Percentiles rank a stretch among this genome's conserved stretches.
Conservation (phyloP, 2,797 vertebrate species). For the Hafferia zeledoni region DNA sequence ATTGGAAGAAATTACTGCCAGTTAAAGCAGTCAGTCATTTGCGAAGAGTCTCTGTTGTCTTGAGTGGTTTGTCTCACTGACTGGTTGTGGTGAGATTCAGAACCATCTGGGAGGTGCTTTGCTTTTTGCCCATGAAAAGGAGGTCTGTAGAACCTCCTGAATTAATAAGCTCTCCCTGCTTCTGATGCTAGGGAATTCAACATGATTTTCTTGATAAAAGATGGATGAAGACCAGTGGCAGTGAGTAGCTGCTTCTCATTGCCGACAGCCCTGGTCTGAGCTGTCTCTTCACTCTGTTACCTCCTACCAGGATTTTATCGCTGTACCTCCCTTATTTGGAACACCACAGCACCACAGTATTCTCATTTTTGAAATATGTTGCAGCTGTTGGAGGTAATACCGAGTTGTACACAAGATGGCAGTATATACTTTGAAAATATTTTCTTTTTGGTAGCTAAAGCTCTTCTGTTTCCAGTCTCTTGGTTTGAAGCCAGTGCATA, state of each 20-base stretch:
- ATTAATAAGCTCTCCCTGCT: neutral
- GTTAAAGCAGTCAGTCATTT: neutral
- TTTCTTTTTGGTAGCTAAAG: neutral
- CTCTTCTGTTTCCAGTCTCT: neutral
- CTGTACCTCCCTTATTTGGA: neutral
- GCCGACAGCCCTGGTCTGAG: neutral
- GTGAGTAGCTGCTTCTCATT: neutral
- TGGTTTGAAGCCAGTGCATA: neutral
- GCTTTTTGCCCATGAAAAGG: neutral
- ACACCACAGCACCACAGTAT: neutral
- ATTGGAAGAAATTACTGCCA: neutral
- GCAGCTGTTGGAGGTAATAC: neutral
- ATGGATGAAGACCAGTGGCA: neutral
- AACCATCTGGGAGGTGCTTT: neutral
- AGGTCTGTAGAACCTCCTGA: neutral
- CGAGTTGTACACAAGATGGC: constrained; percentile 61
- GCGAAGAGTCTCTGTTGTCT: neutral
- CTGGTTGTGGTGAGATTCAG: neutral
- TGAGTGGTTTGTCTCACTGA: accelerated
- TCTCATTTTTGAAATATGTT: neutral
- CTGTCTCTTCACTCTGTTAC: neutral
- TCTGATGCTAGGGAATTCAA: neutral
- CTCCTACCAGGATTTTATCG: neutral
- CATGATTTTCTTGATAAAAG: neutral
- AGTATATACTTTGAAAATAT: constrained; percentile 29